Percentiles rank a stretch among this genome's conserved stretches.
Conservation (phyloP, 2,888 invertebrate species). For the Volucella inanis region DNA sequence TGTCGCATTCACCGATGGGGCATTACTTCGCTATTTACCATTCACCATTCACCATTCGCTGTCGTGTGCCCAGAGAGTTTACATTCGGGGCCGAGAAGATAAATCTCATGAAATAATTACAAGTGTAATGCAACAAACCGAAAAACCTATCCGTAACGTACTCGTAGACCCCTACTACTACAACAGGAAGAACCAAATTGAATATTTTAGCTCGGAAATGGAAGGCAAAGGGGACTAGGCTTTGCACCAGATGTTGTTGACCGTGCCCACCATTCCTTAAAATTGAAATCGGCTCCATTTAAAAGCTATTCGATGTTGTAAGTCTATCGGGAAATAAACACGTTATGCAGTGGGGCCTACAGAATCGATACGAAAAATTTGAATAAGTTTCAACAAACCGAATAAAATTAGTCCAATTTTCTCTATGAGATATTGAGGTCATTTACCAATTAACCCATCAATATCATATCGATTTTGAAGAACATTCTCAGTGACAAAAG, state of each 20-base stretch:
- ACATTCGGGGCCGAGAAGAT: constrained; percentile 76
- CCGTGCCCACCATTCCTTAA: constrained; percentile 15
- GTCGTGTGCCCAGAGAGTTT: constrained; percentile 55
- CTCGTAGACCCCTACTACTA: neutral
- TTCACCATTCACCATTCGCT: neutral
- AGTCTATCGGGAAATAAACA: constrained; percentile 57
- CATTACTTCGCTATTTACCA: constrained; percentile 42
- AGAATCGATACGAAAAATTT: neutral
- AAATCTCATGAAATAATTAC: constrained; percentile 83
- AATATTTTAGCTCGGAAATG: constrained; percentile 68
- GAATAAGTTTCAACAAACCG: neutral
- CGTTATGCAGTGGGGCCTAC: constrained; percentile 29
- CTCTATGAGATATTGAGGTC: no score
- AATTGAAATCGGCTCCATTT: constrained; percentile 56
- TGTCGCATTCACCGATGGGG: constrained; percentile 81
- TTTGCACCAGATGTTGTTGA: constrained; percentile 56
- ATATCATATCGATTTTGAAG: no score
- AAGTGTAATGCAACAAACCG: constrained; percentile 79
- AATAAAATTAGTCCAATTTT: neutral
- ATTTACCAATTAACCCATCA: no score
- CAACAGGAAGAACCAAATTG: constrained; percentile 65
- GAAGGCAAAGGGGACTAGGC: neutral
- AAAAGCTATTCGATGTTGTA: constrained; percentile 45
- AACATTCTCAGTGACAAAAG: no score
- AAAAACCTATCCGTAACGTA: constrained; percentile 6